Base-by-base conservation (phyloP, 2,113 vertebrate genomes). In the Eira barbara region DNA sequence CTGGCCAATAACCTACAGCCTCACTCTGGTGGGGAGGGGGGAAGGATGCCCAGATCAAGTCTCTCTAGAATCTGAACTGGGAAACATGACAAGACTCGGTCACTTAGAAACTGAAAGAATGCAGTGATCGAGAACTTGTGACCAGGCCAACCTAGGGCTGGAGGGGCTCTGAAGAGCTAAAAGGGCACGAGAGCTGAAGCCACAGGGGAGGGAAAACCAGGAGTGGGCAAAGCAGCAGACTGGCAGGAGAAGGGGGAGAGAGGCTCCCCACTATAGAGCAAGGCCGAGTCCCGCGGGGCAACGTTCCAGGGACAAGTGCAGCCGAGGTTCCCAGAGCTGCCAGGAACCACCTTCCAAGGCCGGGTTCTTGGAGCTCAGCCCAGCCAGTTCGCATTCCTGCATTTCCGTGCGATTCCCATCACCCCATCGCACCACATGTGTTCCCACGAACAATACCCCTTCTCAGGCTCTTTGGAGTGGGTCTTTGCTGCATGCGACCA, bases 41-140 rank as follows among this genome's bases (percentile, higher is more conserved):
- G 12, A 39, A 6, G 76, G 57, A 39, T 6, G 34, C 39, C 9
- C 20, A 71, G 36, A 55, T 15, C 27, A 17, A 73, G 39, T 36
- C 76, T 89, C 55, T 82, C 78, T 9, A 52, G 59, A 49, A 85
- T 25, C 34, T 73, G 21, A 85, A 63, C 52, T 2, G 89, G 67
- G 74, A 94, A 97, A 88, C 6, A 4, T 42, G 47, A 87, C 61
- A 47, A 90, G 81, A 81, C 76, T 1, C 34, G 67, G 73, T 78
- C 85, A 14, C 89, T 65, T n/a, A 90, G 91, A 97, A 93, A 81
- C 76, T n/a, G 78, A 76, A 92, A 81, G 81, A 91, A 82, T 2
- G 42, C 85, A 59, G 59, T 55, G 52, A 18, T 55, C 67, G 17
- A 79, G 97, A 61, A 96, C 67, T 13, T 13, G 39, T 63, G 89